Evolutionary conservation across 2,113 vertebrate genomes (phyloP).

Genomic region (Lepus europaeus): DNA sequence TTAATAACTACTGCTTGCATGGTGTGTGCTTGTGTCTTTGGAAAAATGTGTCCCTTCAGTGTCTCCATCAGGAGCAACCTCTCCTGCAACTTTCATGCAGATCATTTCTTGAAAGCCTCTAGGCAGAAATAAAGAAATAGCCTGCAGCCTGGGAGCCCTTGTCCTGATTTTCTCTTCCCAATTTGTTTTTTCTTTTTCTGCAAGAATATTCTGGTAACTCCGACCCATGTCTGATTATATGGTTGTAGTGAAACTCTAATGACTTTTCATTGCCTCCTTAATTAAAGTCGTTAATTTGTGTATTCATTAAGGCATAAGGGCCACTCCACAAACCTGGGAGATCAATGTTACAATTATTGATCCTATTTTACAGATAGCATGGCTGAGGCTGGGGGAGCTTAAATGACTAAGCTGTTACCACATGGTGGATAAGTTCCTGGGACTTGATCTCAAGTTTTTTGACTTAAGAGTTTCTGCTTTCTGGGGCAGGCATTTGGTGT

Average conservation of each 20-base stretch:
- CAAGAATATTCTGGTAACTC: neutral
- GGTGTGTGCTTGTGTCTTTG: neutral
- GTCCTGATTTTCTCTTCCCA: neutral
- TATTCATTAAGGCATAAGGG: neutral
- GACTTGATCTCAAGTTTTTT: neutral
- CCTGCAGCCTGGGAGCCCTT: neutral
- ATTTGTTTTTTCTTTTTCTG: neutral
- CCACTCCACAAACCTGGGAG: neutral
- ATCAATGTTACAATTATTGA: neutral
- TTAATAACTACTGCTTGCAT: neutral
- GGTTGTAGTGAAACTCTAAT: neutral
- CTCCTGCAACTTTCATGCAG: neutral
- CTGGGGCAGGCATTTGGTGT: no score
- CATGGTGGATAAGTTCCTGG: neutral
- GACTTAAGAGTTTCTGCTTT: neutral
- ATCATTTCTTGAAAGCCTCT: slow-evolving; percentile 1
- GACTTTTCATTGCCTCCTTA: neutral
- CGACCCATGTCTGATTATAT: neutral
- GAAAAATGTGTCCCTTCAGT: neutral
- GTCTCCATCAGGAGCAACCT: neutral
- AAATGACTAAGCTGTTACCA: neutral
- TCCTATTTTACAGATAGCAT: neutral
- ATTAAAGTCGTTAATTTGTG: neutral
- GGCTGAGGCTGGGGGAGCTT: neutral
- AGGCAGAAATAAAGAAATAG: neutral